Conservation (phyloP, 1,140 invertebrate genomes). For the Pogonomyrmex barbatus region DNA sequence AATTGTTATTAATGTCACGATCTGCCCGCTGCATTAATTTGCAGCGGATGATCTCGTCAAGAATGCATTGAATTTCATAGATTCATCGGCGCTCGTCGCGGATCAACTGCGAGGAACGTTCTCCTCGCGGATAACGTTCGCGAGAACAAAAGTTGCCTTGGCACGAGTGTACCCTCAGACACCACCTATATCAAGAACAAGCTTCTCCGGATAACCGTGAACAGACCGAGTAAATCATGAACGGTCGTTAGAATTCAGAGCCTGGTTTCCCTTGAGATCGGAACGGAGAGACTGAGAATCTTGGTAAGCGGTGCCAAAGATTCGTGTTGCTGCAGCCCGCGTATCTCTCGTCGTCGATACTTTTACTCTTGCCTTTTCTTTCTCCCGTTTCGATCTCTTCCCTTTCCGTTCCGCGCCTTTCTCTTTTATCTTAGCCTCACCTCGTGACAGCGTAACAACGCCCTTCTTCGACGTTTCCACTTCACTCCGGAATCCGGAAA, state of each 20-base stretch:
- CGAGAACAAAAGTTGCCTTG: slow-evolving; percentile 50
- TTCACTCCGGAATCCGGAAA: slow-evolving; percentile 1
- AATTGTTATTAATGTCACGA: not conserved
- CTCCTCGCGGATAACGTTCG: not conserved
- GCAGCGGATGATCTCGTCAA: not conserved
- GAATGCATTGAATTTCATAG: slow-evolving; percentile 12
- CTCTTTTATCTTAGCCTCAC: not conserved
- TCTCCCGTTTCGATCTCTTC: not conserved
- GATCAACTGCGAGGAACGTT: not conserved
- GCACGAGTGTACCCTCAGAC: slow-evolving; percentile 4
- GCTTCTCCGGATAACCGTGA: slow-evolving; percentile 13
- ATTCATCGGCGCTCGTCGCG: slow-evolving; percentile 7
- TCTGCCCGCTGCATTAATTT: not conserved
- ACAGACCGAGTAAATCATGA: slow-evolving; percentile 53
- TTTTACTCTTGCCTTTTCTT: not conserved
- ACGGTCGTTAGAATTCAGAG: slow-evolving; percentile 58
- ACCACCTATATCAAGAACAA: slow-evolving; percentile 37
- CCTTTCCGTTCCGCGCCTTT: not conserved
- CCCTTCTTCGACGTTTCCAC: not conserved
- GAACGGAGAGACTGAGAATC: not conserved
- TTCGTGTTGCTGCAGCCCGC: slow-evolving; percentile 3
- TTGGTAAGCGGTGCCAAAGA: slow-evolving; percentile 50
- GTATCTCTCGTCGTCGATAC: slow-evolving; percentile 30
- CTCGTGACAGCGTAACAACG: not conserved
- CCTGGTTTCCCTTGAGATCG: slow-evolving; percentile 30